Percentiles rank a stretch among this genome's conserved stretches.
Conservation (phyloP, 2,888 invertebrate species). For the Lysandra bellargus region DNA sequence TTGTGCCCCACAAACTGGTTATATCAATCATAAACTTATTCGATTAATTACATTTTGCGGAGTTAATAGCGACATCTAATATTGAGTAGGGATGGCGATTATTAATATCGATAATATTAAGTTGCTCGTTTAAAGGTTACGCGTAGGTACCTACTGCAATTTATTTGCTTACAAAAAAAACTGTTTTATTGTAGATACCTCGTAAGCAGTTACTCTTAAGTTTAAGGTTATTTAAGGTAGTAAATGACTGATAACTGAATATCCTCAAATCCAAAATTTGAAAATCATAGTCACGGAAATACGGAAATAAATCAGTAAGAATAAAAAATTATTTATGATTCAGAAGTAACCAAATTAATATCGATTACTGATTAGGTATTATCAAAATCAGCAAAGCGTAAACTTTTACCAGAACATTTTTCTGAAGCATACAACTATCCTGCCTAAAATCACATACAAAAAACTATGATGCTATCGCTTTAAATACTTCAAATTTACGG, state of each 20-base stretch:
- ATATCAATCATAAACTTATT: slow-evolving; percentile 82
- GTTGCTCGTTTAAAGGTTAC: background rate
- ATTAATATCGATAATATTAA: slow-evolving; percentile 37
- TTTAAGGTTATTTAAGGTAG: too few relatives aligned
- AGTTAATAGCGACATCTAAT: slow-evolving; percentile 81
- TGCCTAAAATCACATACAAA: background rate
- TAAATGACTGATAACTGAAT: background rate
- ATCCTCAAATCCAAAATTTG: background rate
- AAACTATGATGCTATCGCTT: background rate
- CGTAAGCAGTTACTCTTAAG: too few relatives aligned
- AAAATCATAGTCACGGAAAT: background rate
- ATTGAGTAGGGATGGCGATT: slow-evolving; percentile 60
- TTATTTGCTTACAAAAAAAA: background rate
- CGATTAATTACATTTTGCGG: slow-evolving; percentile 81
- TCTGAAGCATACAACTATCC: background rate
- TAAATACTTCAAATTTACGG: slow-evolving; percentile 35
- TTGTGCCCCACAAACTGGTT: slow-evolving; percentile 79
- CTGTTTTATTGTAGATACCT: too few relatives aligned
- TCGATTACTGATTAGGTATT: too few relatives aligned
- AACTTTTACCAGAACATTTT: background rate
- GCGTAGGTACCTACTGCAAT: background rate
- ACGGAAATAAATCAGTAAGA: background rate
- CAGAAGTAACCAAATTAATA: too few relatives aligned
- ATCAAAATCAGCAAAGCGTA: background rate
- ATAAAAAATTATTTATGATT: background rate